Evolutionary conservation across 2,888 invertebrate genomes (phyloP).

Genomic region (Microchrysa polita): DNA sequence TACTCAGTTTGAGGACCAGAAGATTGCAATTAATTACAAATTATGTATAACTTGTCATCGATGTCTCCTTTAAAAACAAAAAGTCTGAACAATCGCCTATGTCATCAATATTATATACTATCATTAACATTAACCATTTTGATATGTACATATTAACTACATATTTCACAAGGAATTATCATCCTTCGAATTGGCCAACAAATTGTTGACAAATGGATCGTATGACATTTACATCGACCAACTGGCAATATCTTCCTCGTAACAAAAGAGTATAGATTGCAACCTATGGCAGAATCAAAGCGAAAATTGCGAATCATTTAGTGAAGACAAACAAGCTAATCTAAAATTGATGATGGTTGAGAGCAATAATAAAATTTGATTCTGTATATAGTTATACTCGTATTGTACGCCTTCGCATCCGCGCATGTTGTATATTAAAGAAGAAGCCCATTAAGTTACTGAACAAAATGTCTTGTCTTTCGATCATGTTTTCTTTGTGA

Average conservation of each 20-base stretch:
- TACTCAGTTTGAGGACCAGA: too few species aligned
- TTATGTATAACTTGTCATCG: too few species aligned
- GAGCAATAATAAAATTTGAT: constrained; percentile 20
- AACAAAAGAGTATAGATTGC: neutral
- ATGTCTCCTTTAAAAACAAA: too few species aligned
- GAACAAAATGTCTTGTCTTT: too few species aligned
- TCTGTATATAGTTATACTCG: too few species aligned
- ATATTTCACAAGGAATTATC: neutral
- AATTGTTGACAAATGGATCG: constrained; percentile 29
- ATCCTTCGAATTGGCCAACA: neutral
- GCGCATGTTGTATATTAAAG: neutral
- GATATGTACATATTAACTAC: too few species aligned
- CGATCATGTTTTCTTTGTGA: too few species aligned
- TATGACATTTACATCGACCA: neutral
- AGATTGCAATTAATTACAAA: too few species aligned
- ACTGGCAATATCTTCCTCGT: neutral
- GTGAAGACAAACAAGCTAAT: constrained; percentile 27
- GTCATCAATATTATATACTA: neutral
- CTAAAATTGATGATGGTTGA: constrained; percentile 35
- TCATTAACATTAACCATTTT: too few species aligned
- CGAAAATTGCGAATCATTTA: constrained; percentile 8
- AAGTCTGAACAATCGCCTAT: neutral
- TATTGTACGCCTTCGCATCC: constrained; percentile 30
- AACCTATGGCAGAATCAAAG: neutral
- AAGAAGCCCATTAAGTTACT: neutral